These are phyloP conservation scores for Alligator mississippiensis DNA, from an alignment of 2,113 vertebrate genomes.

Conservation along the genomic window DNA sequence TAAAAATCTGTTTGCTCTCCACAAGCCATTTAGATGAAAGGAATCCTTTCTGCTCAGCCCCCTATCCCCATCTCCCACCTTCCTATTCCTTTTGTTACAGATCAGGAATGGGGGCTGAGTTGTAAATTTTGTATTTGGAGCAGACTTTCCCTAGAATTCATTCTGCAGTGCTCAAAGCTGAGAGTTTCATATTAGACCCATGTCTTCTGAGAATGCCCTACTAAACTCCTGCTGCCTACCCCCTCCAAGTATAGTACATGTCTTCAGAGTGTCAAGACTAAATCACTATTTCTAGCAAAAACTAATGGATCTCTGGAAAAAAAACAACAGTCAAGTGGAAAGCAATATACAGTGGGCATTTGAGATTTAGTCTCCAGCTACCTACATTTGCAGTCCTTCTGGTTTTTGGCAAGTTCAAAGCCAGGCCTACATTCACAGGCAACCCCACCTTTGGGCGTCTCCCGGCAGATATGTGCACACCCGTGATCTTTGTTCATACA, in stretches of 20 bases:
- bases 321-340: constrained; percentile 34
- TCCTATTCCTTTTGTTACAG: not conserved
- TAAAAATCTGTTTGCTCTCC: not conserved
- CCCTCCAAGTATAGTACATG: not conserved
- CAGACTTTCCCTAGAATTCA: not conserved
- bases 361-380: constrained; percentile 79
- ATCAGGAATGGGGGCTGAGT: not conserved
- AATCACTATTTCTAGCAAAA: constrained; percentile 4
- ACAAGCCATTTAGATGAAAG: not conserved
- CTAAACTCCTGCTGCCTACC: not conserved
- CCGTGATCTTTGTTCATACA: constrained; percentile 99
- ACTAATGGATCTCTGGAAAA: constrained; percentile 2
- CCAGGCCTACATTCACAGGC: constrained; percentile 98
- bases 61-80: not conserved
- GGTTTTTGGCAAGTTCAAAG: constrained; percentile 96
- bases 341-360: constrained; percentile 48
- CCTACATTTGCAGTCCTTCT: constrained; percentile 98
- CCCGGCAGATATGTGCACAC: constrained; percentile 98
- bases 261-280: not conserved
- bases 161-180: not conserved
- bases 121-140: not conserved
- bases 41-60: not conserved
- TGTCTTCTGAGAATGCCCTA: not conserved
- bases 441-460: constrained; percentile 96
- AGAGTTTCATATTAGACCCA: not conserved